phyloP scores from a whole-genome alignment of 2,113 vertebrate species.

The Mobula birostris region DNA sequence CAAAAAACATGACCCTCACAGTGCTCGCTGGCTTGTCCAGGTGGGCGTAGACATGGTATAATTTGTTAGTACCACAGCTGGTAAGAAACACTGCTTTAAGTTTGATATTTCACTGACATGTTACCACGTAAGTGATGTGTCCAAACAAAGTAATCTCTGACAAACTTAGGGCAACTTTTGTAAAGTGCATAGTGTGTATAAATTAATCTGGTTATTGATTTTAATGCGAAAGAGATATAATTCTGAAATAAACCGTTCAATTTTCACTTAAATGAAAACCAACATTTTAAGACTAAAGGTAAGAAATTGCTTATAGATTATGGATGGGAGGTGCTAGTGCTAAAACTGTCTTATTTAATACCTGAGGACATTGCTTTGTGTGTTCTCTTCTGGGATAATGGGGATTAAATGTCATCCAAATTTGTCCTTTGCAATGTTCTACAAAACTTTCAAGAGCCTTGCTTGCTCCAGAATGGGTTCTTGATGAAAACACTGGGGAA shows the following conservation, averaged over 20 bases:
- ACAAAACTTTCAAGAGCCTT: neutral
- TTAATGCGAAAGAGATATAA: neutral
- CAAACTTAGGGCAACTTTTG: too few relatives aligned
- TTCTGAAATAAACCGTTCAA: neutral
- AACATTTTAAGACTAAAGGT: neutral
- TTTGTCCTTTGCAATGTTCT: neutral
- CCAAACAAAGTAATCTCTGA: too few relatives aligned
- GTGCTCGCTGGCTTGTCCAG: too few relatives aligned
- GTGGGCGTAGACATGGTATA: too few relatives aligned
- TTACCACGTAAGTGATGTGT: neutral
- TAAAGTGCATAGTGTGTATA: neutral
- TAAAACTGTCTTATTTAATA: neutral
- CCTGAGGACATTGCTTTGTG: neutral
- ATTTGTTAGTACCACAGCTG: neutral
- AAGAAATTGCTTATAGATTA: neutral
- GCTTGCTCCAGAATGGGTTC: neutral
- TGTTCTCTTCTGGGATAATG: neutral
- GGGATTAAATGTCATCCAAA: neutral
- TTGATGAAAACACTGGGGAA: neutral
- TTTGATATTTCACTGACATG: neutral
- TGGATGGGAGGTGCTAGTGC: neutral
- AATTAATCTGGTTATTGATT: neutral
- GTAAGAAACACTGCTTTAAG: conserved; percentile 13
- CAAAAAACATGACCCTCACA: too few relatives aligned
- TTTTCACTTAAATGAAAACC: neutral